phyloP scores from a whole-genome alignment of 2,888 invertebrate species.

The Antitype chi region DNA sequence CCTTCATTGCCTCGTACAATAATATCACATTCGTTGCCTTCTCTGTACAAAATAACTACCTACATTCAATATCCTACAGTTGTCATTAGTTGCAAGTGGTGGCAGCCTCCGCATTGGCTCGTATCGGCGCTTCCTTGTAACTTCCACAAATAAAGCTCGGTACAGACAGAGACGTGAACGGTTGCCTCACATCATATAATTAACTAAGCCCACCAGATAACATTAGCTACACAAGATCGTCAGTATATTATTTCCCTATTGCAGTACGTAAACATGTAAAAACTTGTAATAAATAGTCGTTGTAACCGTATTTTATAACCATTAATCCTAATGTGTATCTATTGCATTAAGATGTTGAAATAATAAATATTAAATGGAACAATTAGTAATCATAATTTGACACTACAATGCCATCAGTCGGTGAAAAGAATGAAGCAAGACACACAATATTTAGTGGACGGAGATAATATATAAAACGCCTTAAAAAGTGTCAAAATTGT shows the following conservation, averaged over 20 bases:
- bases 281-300: constrained; percentile 63
- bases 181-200: constrained; percentile 45
- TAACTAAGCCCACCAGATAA: constrained; percentile 60
- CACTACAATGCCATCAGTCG: constrained; percentile 68
- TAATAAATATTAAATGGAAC: constrained; percentile 54
- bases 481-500: constrained; percentile 83
- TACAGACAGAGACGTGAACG: constrained; percentile 48
- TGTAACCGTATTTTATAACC: constrained; percentile 57
- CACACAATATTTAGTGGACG: constrained; percentile 84
- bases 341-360: constrained; percentile 57
- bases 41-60: constrained; percentile 72
- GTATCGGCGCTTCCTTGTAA: constrained; percentile 57
- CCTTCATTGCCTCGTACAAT: constrained; percentile 82
- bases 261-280: constrained; percentile 58
- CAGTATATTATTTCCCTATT: constrained; percentile 57
- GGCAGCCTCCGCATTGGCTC: constrained; percentile 70
- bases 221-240: constrained; percentile 49
- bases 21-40: constrained; percentile 89
- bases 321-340: constrained; percentile 54
- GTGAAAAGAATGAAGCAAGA: constrained; percentile 74
- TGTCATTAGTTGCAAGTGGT: constrained; percentile 52
- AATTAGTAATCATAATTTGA: constrained; percentile 49
- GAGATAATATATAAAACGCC: constrained; percentile 82
- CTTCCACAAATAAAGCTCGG: constrained; percentile 56
- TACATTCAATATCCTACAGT: constrained; percentile 67